These are phyloP conservation scores for Tetragnatha montana DNA, from an alignment of 2,888 invertebrate species.

Conservation along the genomic window DNA sequence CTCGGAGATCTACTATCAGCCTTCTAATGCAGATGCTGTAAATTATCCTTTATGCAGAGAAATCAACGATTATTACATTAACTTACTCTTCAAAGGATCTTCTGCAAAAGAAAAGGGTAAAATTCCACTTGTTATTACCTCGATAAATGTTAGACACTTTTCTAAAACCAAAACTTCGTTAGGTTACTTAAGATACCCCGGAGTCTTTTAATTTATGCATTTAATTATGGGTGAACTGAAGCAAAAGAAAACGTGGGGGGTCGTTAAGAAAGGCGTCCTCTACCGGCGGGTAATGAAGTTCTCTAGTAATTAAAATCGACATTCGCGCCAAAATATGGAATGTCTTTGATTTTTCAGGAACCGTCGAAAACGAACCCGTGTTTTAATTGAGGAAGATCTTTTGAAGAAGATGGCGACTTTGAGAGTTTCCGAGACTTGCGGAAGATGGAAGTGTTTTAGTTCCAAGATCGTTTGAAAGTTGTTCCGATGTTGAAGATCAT, in stretches of 20 bases:
- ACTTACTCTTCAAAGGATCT: not conserved
- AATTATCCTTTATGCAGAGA: not conserved
- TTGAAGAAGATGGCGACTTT: not conserved
- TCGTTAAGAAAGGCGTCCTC: not conserved
- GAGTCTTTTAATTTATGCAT: not conserved
- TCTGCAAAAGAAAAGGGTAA: not conserved
- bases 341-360: not conserved
- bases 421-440: not conserved
- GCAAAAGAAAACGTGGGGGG: not conserved
- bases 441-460: too few species aligned
- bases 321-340: not conserved
- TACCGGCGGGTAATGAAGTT: constrained; percentile 3
- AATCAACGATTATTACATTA: not conserved
- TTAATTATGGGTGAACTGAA: not conserved
- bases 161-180: not conserved
- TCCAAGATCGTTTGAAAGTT: too few species aligned
- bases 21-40: not conserved
- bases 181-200: not conserved
- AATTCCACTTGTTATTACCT: not conserved
- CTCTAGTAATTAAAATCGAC: constrained; percentile 1
- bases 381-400: not conserved
- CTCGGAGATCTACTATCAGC: not conserved
- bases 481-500: too few species aligned
- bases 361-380: not conserved
- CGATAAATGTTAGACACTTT: not conserved